A percentile compares a stretch with the other conserved stretches of the same genome.
Conservation (phyloP, 2,113 vertebrate genomes). For the Agapornis roseicollis region DNA sequence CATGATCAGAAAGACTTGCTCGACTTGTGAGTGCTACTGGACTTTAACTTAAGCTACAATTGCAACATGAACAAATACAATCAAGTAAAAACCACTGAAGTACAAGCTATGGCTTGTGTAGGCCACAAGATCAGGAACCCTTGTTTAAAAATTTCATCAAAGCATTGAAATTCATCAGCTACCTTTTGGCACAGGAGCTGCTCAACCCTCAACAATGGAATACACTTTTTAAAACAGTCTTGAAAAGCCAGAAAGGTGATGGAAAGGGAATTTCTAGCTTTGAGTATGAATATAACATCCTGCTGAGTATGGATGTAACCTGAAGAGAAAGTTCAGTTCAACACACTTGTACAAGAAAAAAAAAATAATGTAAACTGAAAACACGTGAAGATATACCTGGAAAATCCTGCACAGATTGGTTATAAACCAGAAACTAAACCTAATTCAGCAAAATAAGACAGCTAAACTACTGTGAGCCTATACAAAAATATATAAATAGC, state of each 20-base stretch:
- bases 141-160: background rate
- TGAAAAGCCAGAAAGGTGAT: background rate
- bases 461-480: background rate
- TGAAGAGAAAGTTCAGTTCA: background rate
- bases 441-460: background rate
- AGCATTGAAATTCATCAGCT: background rate
- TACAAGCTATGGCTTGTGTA: background rate
- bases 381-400: rapidly evolving
- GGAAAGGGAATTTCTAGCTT: background rate
- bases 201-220: background rate
- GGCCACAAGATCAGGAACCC: background rate
- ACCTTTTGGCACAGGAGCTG: background rate
- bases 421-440: background rate
- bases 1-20: background rate
- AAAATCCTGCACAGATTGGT: background rate
- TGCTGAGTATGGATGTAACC: background rate
- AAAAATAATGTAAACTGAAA: background rate
- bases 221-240: background rate
- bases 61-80: background rate
- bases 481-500: background rate
- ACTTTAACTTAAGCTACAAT: background rate
- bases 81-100: background rate
- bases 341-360: background rate
- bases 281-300: background rate
- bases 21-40: background rate